Conservation (phyloP, 2,888 invertebrate species). For the Phrixothrix hirtus region DNA sequence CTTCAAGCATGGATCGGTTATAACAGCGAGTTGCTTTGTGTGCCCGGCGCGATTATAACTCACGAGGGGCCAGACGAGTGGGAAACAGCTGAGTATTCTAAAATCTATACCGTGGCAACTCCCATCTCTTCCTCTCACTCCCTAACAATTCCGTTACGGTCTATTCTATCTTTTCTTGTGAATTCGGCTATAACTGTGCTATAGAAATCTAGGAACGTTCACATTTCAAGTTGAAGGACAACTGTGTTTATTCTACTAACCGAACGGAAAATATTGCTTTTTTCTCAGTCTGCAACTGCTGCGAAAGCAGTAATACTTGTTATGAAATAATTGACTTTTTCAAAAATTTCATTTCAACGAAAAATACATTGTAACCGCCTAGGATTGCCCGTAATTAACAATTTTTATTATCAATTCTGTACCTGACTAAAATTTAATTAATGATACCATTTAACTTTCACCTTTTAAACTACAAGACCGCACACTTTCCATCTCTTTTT, state of each 20-base stretch:
- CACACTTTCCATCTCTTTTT: too few relatives aligned
- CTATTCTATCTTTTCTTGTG: conserved; percentile 10
- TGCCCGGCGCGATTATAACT: conserved; percentile 25
- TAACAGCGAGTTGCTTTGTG: conserved; percentile 33
- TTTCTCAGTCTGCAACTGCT: conserved; percentile 5
- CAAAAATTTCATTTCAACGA: not conserved
- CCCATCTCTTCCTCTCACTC: conserved; percentile 21
- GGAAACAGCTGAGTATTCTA: conserved; percentile 45
- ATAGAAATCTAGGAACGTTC: conserved; percentile 27
- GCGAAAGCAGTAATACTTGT: too few relatives aligned
- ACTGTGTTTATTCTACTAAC: conserved; percentile 25
- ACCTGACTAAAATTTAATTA: too few relatives aligned
- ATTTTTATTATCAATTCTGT: too few relatives aligned
- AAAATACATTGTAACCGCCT: too few relatives aligned
- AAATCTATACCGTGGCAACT: conserved; percentile 39
- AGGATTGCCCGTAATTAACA: too few relatives aligned
- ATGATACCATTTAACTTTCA: too few relatives aligned
- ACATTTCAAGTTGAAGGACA: conserved; percentile 46
- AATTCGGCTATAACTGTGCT: conserved; percentile 8
- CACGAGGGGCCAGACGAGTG: conserved; percentile 22
- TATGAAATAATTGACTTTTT: too few relatives aligned
- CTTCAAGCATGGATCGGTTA: conserved; percentile 21
- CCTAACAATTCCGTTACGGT: not conserved
- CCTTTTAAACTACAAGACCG: too few relatives aligned
- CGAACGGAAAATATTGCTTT: conserved; percentile 22